phyloP scores from a whole-genome alignment of 1,140 invertebrate genomes.

The Drosophila orena region DNA sequence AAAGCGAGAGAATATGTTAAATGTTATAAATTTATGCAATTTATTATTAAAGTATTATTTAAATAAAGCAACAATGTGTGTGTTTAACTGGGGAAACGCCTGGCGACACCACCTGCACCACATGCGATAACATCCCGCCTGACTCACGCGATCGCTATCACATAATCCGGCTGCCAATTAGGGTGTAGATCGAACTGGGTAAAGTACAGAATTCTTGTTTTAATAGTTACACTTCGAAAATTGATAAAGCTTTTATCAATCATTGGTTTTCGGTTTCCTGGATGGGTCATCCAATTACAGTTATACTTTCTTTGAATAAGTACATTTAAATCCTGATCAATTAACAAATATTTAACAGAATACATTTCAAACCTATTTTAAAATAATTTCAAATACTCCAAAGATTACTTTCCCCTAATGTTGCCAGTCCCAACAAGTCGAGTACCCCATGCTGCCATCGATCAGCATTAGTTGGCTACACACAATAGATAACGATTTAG shows the following conservation, averaged over 20 bases:
- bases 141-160: slow-evolving; percentile 46
- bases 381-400: slow-evolving; percentile 22
- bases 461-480: slow-evolving; percentile 36
- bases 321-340: background rate
- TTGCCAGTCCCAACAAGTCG: background rate
- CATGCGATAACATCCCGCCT: slow-evolving; percentile 27
- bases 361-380: slow-evolving; percentile 22
- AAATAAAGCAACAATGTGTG: slow-evolving; percentile 72
- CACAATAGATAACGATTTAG: slow-evolving; percentile 43
- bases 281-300: too few species aligned
- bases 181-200: background rate
- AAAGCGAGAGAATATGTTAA: slow-evolving; percentile 75
- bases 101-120: slow-evolving; percentile 16
- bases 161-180: slow-evolving; percentile 38
- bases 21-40: slow-evolving; percentile 84
- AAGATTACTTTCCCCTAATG: slow-evolving; percentile 8
- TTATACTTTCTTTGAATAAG: background rate
- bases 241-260: too few species aligned
- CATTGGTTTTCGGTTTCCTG: too few species aligned
- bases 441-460: slow-evolving; percentile 15
- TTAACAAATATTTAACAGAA: slow-evolving; percentile 29
- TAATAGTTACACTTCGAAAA: background rate
- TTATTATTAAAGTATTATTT: slow-evolving; percentile 84
- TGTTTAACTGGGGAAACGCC: slow-evolving; percentile 19
- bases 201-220: background rate